Conservation (phyloP, 1,140 invertebrate genomes). For the Scaptomyza pallida region DNA sequence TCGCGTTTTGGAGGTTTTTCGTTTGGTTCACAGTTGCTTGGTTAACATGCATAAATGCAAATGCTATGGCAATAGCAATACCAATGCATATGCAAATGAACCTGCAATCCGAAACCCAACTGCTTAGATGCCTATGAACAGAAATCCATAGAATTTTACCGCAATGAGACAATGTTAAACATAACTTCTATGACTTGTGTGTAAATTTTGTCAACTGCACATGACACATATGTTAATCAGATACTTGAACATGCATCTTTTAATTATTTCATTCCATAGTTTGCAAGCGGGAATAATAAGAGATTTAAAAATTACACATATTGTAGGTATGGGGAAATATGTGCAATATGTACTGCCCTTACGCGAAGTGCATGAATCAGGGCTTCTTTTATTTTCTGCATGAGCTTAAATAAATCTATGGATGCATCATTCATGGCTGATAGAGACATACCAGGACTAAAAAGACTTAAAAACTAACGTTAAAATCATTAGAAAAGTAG, state of each 20-base stretch:
- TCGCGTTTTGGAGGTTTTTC: too few species aligned
- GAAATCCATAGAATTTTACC: conserved; percentile 7
- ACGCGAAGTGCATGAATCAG: too few species aligned
- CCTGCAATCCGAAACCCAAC: conserved; percentile 46
- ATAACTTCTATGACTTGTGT: background rate
- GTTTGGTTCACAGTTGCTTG: conserved; percentile 13
- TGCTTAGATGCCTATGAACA: conserved; percentile 21
- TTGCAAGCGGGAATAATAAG: conserved; percentile 1
- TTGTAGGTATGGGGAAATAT: too few species aligned
- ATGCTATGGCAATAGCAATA: conserved; percentile 50
- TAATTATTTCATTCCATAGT: conserved; percentile 20
- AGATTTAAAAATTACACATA: too few species aligned
- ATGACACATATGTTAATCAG: background rate
- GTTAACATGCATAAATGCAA: conserved; percentile 75
- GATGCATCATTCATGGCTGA: too few species aligned
- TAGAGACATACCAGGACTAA: too few species aligned
- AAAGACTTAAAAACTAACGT: too few species aligned
- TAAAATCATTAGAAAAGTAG: too few species aligned
- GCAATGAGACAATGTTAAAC: conserved; percentile 14
- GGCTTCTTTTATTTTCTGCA: too few species aligned
- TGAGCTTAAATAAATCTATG: too few species aligned
- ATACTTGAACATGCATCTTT: conserved; percentile 4
- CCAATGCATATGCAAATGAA: conserved; percentile 77
- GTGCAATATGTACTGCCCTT: too few species aligned
- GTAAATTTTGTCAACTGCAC: background rate